Percentiles rank a stretch among this genome's conserved stretches.
These are phyloP conservation scores for Lordiphosa clarofinis DNA, from an alignment of 1,140 invertebrate species.

Conservation along the genomic window DNA sequence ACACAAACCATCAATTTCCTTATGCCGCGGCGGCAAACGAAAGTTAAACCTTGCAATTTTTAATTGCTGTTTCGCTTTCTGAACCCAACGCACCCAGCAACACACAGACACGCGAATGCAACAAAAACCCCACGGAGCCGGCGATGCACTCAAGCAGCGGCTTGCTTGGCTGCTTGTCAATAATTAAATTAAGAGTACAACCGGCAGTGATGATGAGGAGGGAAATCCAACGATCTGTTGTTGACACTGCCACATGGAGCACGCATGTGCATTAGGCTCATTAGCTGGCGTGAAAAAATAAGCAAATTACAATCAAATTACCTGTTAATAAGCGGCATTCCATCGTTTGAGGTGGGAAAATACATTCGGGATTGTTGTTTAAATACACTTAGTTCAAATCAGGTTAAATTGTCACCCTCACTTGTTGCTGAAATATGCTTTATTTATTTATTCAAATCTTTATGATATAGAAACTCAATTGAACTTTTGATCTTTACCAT, in stretches of 20 bases:
- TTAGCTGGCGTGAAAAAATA: slow-evolving; percentile 1
- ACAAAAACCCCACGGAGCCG: slow-evolving; percentile 20
- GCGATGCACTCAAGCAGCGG: slow-evolving; percentile 31
- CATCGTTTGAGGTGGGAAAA: too few relatives aligned
- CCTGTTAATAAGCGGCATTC: too few relatives aligned
- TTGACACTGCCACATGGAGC: slow-evolving; percentile 1
- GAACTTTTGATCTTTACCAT: too few relatives aligned
- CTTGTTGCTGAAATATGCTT: too few relatives aligned
- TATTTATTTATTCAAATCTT: too few relatives aligned
- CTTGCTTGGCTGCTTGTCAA: slow-evolving; percentile 44
- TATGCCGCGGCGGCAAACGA: slow-evolving; percentile 50
- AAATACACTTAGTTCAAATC: too few relatives aligned
- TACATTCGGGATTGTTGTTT: too few relatives aligned
- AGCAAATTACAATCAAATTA: neutral
- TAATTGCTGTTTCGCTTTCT: slow-evolving; percentile 71
- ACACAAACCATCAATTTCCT: slow-evolving; percentile 43
- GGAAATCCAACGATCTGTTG: slow-evolving; percentile 2
- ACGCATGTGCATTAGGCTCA: slow-evolving; percentile 1
- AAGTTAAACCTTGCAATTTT: slow-evolving; percentile 53
- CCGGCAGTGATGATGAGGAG: slow-evolving; percentile 2
- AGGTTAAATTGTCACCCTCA: too few relatives aligned
- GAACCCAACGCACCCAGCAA: slow-evolving; percentile 46
- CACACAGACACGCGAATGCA: slow-evolving; percentile 40
- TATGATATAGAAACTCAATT: too few relatives aligned
- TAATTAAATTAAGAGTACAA: slow-evolving; percentile 55